Conservation (phyloP, 2,113 vertebrate genomes). For the Sula dactylatra region DNA sequence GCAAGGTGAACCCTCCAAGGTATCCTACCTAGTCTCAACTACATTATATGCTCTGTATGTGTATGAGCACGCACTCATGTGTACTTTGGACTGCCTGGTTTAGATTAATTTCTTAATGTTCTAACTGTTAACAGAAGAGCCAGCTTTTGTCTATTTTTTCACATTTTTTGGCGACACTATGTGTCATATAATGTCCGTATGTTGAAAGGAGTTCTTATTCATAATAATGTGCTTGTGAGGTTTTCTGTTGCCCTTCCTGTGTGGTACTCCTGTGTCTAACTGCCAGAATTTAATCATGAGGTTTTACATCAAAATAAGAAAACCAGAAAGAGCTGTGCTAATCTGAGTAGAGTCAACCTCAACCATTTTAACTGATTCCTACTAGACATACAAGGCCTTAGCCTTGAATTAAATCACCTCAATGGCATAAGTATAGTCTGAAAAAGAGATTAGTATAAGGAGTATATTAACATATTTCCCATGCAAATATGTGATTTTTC, state of each 20-base stretch:
- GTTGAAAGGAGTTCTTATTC: neutral
- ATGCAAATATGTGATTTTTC: neutral
- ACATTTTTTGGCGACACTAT: neutral
- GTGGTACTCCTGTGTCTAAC: neutral
- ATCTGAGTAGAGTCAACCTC: neutral
- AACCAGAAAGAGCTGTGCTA: neutral
- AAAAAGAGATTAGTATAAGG: neutral
- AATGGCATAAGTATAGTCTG: neutral
- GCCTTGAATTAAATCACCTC: neutral
- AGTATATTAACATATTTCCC: neutral
- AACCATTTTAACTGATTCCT: neutral
- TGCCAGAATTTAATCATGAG: neutral
- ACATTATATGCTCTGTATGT: neutral
- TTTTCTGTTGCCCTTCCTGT: neutral
- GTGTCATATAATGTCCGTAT: neutral
- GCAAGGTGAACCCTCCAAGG: neutral
- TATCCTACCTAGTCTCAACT: neutral
- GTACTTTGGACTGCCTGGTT: neutral
- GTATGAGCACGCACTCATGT: neutral
- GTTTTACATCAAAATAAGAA: neutral
- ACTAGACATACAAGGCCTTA: neutral
- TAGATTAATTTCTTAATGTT: neutral
- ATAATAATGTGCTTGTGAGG: neutral
- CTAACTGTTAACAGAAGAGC: neutral
- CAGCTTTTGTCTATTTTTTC: neutral